Base-by-base conservation (phyloP, 2,113 vertebrate species). In the Balaeniceps rex region DNA sequence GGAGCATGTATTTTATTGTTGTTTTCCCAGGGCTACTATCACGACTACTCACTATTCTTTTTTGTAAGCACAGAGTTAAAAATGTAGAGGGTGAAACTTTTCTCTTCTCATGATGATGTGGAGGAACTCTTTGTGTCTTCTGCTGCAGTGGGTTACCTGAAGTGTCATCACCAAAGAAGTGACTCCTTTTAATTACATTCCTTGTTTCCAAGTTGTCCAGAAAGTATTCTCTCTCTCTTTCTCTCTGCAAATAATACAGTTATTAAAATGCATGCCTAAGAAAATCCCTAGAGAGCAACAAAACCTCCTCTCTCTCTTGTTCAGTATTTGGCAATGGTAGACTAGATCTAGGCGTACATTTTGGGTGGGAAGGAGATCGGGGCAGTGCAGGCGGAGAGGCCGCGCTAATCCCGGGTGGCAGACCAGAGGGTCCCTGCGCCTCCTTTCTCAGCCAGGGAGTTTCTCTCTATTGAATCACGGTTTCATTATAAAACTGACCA, bases 141-240 rank as follows among this genome's bases (percentile, higher is more conserved):
- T 96, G 81, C 89, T 88, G 36, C 19, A 12, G 24, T 28, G 36
- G 36, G 24, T 51, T 83, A n/a, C 34, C 57, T 84, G 52, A 92
- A 70, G 51, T 22, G 1, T 51, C 78, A 63, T 81, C 90, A 64
- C 83, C 75, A 72, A 77, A 95, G 82, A 10, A 85, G n/a, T 82
- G 36, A 49, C 71, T 84, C 38, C 26, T 78, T 90, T 55, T 74
- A 91, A 66, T 84, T 65, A 52, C 12, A 44, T 57, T 76, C 46
- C 46, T 95, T 11, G 8, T 94, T 98, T 92, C 90, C n/a, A 83
- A 52, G 75, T 88, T 83, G 86, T 92, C 91, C 82, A 87, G 84
- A 97, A 96, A 88, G 95, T 44, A 46, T 63, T 91, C 14, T 93
- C 4, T 36, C 5, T 42, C 47, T 49, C 21, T 29, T 10, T 47